phyloP scores from a whole-genome alignment of 1,140 invertebrate genomes.

The Bombus soroeensis region DNA sequence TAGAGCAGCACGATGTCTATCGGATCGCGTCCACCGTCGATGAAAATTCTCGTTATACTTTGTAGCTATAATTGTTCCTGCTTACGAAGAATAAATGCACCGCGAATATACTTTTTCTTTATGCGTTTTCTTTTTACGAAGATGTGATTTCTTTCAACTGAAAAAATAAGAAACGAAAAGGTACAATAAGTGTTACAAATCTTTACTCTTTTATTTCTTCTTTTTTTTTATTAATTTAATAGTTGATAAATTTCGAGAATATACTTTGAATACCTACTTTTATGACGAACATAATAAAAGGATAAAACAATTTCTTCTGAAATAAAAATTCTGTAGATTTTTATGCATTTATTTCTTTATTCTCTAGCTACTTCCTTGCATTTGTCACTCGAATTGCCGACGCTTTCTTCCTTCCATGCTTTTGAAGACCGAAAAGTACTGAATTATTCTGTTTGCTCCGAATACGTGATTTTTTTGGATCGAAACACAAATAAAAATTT shows the following conservation, averaged over 20 bases:
- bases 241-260: neutral
- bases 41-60: neutral
- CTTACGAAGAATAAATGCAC: neutral
- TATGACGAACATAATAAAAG: too few relatives aligned
- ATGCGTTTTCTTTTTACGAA: neutral
- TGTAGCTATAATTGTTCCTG: neutral
- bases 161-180: neutral
- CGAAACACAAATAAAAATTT: neutral
- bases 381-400: too few relatives aligned
- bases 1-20: constrained; percentile 2
- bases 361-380: too few relatives aligned
- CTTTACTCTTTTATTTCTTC: neutral
- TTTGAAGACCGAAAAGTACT: neutral
- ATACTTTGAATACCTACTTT: too few relatives aligned
- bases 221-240: neutral
- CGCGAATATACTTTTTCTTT: neutral
- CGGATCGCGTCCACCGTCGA: neutral
- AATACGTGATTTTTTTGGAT: neutral
- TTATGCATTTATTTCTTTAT: too few relatives aligned
- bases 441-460: neutral
- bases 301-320: too few relatives aligned
- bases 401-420: too few relatives aligned
- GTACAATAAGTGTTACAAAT: neutral
- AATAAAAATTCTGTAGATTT: too few relatives aligned
- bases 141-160: neutral